phyloP scores from a whole-genome alignment of 2,888 invertebrate species.

The Timandra comae region DNA sequence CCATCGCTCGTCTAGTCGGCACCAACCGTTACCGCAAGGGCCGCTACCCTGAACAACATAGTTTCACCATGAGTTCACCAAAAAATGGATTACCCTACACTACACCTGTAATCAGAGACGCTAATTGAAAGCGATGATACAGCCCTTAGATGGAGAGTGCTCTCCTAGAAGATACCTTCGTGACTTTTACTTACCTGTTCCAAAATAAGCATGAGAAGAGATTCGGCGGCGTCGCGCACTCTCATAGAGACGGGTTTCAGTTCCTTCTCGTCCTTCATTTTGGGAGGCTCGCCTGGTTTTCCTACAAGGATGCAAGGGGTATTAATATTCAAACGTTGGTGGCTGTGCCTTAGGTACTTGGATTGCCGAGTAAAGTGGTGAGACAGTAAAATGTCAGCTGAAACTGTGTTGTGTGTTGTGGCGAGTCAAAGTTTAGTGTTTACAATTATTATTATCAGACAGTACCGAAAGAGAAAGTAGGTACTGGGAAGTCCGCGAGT shows the following conservation, averaged over 20 bases:
- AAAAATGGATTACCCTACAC: no score
- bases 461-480: no score
- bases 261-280: constrained; percentile 97
- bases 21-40: constrained; percentile 84
- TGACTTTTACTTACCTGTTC: constrained; percentile 93
- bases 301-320: constrained; percentile 31
- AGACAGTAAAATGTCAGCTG: no score
- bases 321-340: constrained; percentile 19
- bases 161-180: no score
- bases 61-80: no score
- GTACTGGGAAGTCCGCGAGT: no score
- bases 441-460: no score
- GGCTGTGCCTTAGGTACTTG: not conserved
- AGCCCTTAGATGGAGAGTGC: no score
- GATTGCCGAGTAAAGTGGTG: not conserved
- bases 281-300: constrained; percentile 91
- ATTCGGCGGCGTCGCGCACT: constrained; percentile 98
- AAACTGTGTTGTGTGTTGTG: no score
- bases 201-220: constrained; percentile 90
- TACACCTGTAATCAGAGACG: no score
- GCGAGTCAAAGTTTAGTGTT: no score
- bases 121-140: no score
- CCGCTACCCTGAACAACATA: constrained; percentile 78
- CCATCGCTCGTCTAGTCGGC: constrained; percentile 91
- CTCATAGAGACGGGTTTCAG: constrained; percentile 98